Evolutionary conservation across 2,888 invertebrate species (phyloP).

Genomic region (Cerceris ruficornis): DNA sequence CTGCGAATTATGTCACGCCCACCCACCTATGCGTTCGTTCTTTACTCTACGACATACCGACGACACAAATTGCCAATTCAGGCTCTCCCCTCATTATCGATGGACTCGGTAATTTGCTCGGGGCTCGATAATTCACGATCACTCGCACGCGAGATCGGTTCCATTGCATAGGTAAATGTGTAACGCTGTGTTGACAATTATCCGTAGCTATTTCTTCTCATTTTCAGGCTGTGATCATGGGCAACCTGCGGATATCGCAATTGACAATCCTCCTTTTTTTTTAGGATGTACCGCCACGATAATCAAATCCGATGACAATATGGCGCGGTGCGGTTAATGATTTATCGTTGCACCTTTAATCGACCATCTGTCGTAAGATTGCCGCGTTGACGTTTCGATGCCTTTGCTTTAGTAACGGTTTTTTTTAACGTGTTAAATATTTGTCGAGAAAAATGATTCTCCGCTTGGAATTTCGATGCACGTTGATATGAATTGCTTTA

Average conservation of each 20-base stretch:
- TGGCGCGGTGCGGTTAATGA: not conserved
- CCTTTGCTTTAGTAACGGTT: too few relatives aligned
- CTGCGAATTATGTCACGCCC: slow-evolving; percentile 61
- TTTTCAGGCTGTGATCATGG: not conserved
- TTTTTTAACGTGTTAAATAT: too few relatives aligned
- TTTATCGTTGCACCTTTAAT: slow-evolving; percentile 5
- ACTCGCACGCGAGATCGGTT: not conserved
- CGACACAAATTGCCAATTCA: slow-evolving; percentile 48
- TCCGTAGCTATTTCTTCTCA: not conserved
- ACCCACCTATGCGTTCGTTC: slow-evolving; percentile 36
- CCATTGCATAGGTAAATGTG: not conserved
- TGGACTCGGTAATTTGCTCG: not conserved
- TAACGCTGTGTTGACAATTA: not conserved
- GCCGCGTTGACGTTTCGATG: not conserved
- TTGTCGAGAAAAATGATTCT: too few relatives aligned
- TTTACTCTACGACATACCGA: slow-evolving; percentile 50
- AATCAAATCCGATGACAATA: slow-evolving; percentile 6
- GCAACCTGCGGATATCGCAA: not conserved
- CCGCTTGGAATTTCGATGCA: too few relatives aligned
- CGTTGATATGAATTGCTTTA: too few relatives aligned
- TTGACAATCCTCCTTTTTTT: not conserved
- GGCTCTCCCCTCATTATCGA: slow-evolving; percentile 33
- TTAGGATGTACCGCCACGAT: not conserved
- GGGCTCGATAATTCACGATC: slow-evolving; percentile 3
- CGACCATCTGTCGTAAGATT: slow-evolving; percentile 1